Conservation (phyloP, 1,140 invertebrate species). For the Bathynomus jamesi region DNA sequence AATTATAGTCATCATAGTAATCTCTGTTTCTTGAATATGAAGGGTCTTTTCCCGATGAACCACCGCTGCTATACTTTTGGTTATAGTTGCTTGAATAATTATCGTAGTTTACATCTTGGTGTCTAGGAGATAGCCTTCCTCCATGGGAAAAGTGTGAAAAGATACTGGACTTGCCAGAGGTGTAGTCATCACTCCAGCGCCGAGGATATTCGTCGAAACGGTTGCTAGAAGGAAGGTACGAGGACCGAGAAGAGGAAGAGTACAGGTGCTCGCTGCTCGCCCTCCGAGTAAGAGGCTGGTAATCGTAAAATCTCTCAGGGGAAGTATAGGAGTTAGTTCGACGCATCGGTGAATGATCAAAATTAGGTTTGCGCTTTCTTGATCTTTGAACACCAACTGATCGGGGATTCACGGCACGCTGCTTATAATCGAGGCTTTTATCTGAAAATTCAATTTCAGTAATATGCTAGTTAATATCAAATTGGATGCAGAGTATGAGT, state of each 20-base stretch:
- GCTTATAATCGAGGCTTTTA: constrained; percentile 10
- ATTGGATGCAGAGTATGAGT: constrained; percentile 7
- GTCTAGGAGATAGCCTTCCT: background rate
- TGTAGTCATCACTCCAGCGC: background rate
- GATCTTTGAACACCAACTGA: background rate
- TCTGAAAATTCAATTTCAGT: constrained; percentile 11
- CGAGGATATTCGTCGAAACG: background rate
- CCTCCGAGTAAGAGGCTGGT: background rate
- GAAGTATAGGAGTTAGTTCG: background rate
- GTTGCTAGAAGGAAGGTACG: background rate
- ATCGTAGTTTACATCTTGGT: no score
- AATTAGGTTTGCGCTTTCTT: background rate
- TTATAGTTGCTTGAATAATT: background rate
- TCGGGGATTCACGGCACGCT: background rate
- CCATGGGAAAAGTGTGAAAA: no score
- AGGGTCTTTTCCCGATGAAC: no score
- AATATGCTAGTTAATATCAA: constrained; percentile 8
- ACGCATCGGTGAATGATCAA: background rate
- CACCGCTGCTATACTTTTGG: background rate
- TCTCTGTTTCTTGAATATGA: background rate
- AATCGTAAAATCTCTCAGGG: background rate
- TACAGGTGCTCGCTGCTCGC: background rate
- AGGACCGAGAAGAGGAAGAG: background rate
- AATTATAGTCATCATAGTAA: constrained; percentile 7
- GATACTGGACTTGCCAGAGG: no score